phyloP scores from a whole-genome alignment of 2,888 invertebrate genomes.

The Fabriciana adippe region DNA sequence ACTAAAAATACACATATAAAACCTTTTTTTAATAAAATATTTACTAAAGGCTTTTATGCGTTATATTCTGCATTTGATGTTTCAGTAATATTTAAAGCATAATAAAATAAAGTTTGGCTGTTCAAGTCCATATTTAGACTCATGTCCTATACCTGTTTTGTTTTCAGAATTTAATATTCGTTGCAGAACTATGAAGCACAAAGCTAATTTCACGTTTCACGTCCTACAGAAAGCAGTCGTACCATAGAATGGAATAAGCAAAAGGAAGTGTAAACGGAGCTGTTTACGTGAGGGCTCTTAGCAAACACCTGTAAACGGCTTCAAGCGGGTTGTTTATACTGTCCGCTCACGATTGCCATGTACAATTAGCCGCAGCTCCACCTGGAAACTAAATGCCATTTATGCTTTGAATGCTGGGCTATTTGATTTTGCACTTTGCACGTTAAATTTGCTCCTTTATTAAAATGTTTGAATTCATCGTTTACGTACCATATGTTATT shows the following conservation, averaged over 20 bases:
- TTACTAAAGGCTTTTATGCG: no score
- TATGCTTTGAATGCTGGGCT: constrained; percentile 29
- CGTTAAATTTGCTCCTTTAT: constrained; percentile 14
- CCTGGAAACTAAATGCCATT: constrained; percentile 52
- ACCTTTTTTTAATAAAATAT: no score
- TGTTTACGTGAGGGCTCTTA: constrained; percentile 77
- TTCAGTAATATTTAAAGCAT: background rate
- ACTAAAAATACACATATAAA: no score
- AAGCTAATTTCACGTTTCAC: constrained; percentile 27
- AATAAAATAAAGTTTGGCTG: constrained; percentile 11
- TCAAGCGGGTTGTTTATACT: constrained; percentile 65
- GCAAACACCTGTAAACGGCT: constrained; percentile 74
- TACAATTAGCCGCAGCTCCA: constrained; percentile 74
- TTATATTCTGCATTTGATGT: no score
- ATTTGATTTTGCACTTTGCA: constrained; percentile 29
- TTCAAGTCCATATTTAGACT: constrained; percentile 5
- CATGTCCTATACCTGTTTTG: constrained; percentile 5
- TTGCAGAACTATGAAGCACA: constrained; percentile 22
- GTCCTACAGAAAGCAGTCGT: constrained; percentile 34
- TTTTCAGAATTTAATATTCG: constrained; percentile 14
- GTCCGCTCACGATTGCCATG: constrained; percentile 67
- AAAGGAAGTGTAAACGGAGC: constrained; percentile 65
- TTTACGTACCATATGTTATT: background rate
- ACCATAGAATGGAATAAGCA: constrained; percentile 46
- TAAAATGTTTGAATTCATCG: constrained; percentile 5